Conservation (phyloP, 2,797 vertebrate species). For the Sciaenops ocellatus region DNA sequence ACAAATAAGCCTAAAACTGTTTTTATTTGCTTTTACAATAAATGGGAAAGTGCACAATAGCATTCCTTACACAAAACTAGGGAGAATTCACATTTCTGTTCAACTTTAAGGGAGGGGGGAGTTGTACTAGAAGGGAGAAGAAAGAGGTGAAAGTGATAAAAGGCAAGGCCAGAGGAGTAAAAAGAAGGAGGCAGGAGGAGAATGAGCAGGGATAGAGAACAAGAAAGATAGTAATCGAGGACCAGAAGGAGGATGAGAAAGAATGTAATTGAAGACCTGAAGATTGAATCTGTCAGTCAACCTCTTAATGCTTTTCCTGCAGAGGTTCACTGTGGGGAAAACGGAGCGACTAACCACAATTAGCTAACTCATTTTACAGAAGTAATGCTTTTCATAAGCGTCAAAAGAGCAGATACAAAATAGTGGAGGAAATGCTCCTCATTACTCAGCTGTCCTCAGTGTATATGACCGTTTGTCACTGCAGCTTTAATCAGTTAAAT, state of each 20-base stretch:
- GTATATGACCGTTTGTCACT: conserved; percentile 17
- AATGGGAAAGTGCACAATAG: neutral
- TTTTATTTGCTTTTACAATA: neutral
- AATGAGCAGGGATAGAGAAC: conserved; percentile 3
- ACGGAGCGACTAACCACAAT: conserved; percentile 25
- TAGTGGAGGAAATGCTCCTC: conserved; percentile 26
- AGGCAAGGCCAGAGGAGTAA: neutral
- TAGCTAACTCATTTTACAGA: conserved; percentile 36
- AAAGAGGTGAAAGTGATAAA: conserved; percentile 1
- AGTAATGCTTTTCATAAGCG: conserved; percentile 38
- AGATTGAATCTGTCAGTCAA: conserved; percentile 44
- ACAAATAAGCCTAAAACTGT: neutral
- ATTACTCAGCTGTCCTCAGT: conserved; percentile 39
- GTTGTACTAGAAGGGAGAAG: neutral
- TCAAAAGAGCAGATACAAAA: conserved; percentile 23
- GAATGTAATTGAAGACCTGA: conserved; percentile 30
- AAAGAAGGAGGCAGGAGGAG: neutral
- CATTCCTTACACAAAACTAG: neutral
- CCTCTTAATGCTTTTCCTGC: conserved; percentile 4
- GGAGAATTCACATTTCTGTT: neutral
- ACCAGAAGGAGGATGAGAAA: conserved; percentile 1
- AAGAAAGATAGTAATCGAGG: conserved; percentile 1
- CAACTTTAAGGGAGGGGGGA: neutral
- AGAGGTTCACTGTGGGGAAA: conserved; percentile 8
- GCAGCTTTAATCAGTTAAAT: conserved; percentile 46